Percentiles rank a stretch among this genome's conserved stretches.
phyloP scores from a whole-genome alignment of 2,888 invertebrate genomes.

The Hydrotaea cyrtoneurina region DNA sequence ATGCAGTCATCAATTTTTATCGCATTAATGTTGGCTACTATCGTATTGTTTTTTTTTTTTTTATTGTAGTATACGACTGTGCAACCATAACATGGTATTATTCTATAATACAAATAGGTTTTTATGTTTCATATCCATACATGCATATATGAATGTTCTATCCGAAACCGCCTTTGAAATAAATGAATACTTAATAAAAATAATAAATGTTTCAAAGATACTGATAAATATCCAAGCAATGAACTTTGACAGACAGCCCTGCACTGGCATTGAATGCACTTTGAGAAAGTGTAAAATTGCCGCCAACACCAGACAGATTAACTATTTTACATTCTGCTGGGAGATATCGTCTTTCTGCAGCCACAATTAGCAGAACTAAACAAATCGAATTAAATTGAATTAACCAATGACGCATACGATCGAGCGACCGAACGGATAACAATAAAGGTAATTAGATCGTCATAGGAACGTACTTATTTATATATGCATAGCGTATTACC shows the following conservation, averaged over 20 bases:
- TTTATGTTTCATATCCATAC: not conserved
- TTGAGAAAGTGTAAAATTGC: not conserved
- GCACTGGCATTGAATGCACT: conserved; percentile 16
- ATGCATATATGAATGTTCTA: not conserved
- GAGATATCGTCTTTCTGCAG: not conserved
- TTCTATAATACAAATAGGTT: no score
- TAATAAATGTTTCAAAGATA: not conserved
- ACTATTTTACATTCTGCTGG: not conserved
- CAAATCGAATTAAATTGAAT: not conserved
- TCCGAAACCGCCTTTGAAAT: not conserved
- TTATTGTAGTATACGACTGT: no score
- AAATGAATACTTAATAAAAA: not conserved
- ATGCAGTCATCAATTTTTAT: no score
- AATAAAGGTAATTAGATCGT: no score
- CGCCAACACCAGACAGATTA: not conserved
- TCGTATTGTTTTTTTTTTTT: no score
- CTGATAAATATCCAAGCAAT: not conserved
- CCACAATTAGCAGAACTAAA: not conserved
- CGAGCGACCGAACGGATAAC: no score
- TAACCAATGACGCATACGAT: not conserved
- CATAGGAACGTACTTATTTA: no score
- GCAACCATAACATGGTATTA: no score
- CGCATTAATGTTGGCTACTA: no score
- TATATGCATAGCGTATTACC: not conserved
- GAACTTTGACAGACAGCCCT: conserved; percentile 11